Conservation (phyloP, 2,797 vertebrate genomes). For the Anguilla marmorata region DNA sequence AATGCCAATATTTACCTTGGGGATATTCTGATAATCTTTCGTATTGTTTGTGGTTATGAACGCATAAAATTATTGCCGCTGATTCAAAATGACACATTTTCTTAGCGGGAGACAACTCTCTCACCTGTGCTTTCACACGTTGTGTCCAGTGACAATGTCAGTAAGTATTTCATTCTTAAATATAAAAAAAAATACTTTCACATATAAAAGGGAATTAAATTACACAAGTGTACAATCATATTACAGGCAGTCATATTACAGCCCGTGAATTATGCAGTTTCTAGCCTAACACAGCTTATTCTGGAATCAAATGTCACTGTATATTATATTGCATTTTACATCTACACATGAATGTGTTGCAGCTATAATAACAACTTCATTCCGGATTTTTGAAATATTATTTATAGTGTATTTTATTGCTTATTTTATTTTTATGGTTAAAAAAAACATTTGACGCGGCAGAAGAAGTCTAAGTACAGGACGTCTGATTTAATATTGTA, state of each 20-base stretch:
- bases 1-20: neutral
- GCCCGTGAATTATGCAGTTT: neutral
- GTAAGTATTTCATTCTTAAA: no score
- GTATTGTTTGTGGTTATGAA: neutral
- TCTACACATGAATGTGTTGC: neutral
- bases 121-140: no score
- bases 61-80: neutral
- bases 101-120: neutral
- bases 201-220: neutral
- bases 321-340: neutral
- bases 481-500: conserved; percentile 41
- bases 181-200: neutral
- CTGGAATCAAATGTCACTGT: neutral
- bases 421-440: neutral
- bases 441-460: neutral
- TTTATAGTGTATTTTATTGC: neutral
- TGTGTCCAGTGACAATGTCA: neutral
- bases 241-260: no score
- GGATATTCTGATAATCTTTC: neutral
- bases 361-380: neutral
- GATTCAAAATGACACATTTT: neutral
- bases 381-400: neutral
- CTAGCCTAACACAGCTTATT: neutral
- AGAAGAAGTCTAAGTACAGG: conserved; percentile 26
- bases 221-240: neutral